phyloP scores from a whole-genome alignment of 2,888 invertebrate species.

The Nemoura dubitans region DNA sequence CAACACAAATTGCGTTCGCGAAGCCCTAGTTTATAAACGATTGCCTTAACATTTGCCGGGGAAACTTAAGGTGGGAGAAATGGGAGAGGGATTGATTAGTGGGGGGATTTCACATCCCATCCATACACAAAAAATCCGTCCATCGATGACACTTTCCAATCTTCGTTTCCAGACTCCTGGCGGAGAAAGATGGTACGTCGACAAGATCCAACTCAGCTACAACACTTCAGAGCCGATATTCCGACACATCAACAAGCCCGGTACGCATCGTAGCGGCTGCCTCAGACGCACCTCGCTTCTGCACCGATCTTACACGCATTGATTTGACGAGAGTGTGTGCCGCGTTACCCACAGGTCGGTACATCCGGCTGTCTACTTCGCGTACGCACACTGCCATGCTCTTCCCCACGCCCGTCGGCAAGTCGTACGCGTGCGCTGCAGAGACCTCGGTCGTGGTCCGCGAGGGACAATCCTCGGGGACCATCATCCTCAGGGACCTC shows the following conservation, averaged over 20 bases:
- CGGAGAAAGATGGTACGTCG: constrained; percentile 89
- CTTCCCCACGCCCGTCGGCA: constrained; percentile 87
- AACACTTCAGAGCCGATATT: constrained; percentile 67
- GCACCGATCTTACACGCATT: background rate
- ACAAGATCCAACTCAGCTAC: constrained; percentile 78
- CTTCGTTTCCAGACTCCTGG: constrained; percentile 75
- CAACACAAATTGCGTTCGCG: too few species aligned
- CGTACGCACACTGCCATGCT: constrained; percentile 68
- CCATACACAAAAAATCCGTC: background rate
- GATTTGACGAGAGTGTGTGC: background rate
- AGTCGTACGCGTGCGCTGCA: constrained; percentile 81
- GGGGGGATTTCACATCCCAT: too few species aligned
- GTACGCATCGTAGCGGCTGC: constrained; percentile 57
- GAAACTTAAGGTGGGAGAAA: too few species aligned
- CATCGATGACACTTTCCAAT: background rate
- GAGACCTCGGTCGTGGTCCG: constrained; percentile 69
- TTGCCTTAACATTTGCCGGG: too few species aligned
- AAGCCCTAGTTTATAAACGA: too few species aligned
- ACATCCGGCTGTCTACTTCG: constrained; percentile 66
- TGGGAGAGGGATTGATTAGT: too few species aligned
- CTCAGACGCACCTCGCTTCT: background rate
- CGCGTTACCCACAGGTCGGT: constrained; percentile 45
- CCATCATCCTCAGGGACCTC: constrained; percentile 73
- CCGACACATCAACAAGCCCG: constrained; percentile 61
- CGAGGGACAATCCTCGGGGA: constrained; percentile 63